Conservation (phyloP, 2,797 vertebrate species). For the Aselliscus stoliczkanus region DNA sequence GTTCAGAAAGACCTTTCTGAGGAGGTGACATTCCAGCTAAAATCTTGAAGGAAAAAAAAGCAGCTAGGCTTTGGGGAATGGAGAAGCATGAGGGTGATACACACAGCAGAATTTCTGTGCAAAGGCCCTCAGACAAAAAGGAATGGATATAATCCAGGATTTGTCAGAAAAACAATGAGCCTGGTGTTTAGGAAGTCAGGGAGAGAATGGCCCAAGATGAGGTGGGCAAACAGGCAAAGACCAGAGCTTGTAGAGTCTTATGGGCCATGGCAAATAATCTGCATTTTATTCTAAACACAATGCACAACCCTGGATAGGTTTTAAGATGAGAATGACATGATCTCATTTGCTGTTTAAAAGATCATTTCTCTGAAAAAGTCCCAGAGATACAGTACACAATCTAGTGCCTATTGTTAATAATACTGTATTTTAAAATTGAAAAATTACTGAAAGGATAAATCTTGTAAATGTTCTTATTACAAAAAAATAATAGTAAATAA, state of each 20-base stretch:
- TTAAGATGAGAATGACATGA: neutral
- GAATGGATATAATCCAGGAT: neutral
- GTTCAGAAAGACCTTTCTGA: neutral
- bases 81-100: neutral
- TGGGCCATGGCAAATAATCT: neutral
- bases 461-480: neutral
- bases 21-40: neutral
- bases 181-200: neutral
- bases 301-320: neutral
- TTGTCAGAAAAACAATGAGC: neutral
- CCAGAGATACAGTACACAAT: neutral
- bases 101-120: neutral
- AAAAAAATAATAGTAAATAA: neutral
- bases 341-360: neutral
- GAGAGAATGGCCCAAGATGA: neutral
- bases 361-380: neutral
- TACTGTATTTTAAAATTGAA: neutral
- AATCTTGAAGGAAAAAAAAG: neutral
- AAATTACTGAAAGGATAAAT: neutral
- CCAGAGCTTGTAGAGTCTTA: neutral
- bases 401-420: neutral
- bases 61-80: neutral
- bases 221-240: neutral
- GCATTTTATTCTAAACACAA: neutral
- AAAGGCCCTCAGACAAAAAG: neutral